A percentile compares a stretch with the other conserved stretches of the same genome.
These are phyloP conservation scores for Periophthalmus magnuspinnatus DNA, from an alignment of 2,797 vertebrate genomes.

Conservation along the genomic window DNA sequence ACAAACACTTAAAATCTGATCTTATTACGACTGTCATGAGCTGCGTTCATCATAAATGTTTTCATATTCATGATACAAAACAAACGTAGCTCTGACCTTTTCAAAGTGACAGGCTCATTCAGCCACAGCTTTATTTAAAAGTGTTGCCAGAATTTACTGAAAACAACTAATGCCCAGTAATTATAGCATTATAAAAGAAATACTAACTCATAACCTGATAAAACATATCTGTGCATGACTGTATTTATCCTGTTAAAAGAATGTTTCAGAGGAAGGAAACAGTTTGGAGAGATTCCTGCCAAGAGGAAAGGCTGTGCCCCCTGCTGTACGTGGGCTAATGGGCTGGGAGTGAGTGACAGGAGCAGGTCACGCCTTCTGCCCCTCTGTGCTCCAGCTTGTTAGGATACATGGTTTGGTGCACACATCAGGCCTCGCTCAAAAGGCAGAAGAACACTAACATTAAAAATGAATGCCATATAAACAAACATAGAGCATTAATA, in stretches of 20 bases:
- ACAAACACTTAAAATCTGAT: constrained; percentile 9
- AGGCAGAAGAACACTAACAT: constrained; percentile 8
- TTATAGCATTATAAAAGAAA: too few relatives aligned
- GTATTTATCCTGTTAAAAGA: background rate
- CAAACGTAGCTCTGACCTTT: constrained; percentile 52
- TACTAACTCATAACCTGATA: background rate
- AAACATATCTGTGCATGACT: constrained; percentile 5
- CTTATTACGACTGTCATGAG: constrained; percentile 34
- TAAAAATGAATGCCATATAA: constrained; percentile 5
- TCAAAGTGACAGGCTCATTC: constrained; percentile 48
- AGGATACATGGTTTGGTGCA: constrained; percentile 23
- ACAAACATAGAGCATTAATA: constrained; percentile 8
- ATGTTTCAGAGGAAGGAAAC: constrained; percentile 15
- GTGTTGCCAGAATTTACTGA: too few relatives aligned
- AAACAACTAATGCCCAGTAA: too few relatives aligned
- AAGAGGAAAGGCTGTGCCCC: constrained; percentile 16
- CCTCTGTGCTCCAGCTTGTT: constrained; percentile 27
- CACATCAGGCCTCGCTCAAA: constrained; percentile 16
- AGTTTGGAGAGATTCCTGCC: constrained; percentile 37
- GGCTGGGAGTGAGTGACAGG: constrained; percentile 37
- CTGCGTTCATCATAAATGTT: constrained; percentile 7
- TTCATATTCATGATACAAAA: constrained; percentile 24
- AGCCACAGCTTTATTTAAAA: constrained; percentile 25
- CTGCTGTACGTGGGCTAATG: constrained; percentile 30
- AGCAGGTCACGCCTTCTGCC: constrained; percentile 29